These are phyloP conservation scores for Agrochola lychnidis DNA, from an alignment of 2,888 invertebrate species.

Conservation along the genomic window DNA sequence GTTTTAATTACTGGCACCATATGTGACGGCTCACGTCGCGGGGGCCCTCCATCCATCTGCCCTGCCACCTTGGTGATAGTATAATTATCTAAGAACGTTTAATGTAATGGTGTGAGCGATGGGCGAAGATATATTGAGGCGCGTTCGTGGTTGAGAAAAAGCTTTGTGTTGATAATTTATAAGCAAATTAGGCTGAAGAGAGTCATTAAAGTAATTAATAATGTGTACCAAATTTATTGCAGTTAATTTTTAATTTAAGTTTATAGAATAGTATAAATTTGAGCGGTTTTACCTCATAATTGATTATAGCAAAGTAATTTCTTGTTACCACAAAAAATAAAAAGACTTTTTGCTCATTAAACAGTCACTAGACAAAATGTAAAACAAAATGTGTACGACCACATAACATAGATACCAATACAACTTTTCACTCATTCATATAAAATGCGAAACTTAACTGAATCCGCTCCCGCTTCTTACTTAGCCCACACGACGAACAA, in stretches of 20 bases:
- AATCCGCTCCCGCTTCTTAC: conserved; percentile 21
- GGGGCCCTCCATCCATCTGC: conserved; percentile 74
- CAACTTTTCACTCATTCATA: background rate
- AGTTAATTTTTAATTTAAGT: background rate
- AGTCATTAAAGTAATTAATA: background rate
- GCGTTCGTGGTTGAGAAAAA: background rate
- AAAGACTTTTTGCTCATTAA: background rate
- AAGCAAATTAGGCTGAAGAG: conserved; percentile 1
- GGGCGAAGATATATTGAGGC: conserved; percentile 31
- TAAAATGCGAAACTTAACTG: background rate
- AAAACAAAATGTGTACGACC: background rate
- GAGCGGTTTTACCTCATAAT: background rate
- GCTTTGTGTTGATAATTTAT: background rate
- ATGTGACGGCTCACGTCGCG: conserved; percentile 85
- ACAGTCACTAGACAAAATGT: background rate
- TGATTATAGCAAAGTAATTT: too few species aligned
- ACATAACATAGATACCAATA: background rate
- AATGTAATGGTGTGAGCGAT: conserved; percentile 65
- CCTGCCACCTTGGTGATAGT: conserved; percentile 84
- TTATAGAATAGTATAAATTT: background rate
- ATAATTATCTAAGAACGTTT: conserved; percentile 85
- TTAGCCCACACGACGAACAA: conserved; percentile 64
- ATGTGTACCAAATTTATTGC: background rate
- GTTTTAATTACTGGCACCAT: conserved; percentile 88
- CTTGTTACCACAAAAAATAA: background rate